A percentile compares a stretch with the other conserved stretches of the same genome.
These are phyloP conservation scores for Trichogramma pretiosum DNA, from an alignment of 1,140 invertebrate genomes.

Conservation along the genomic window DNA sequence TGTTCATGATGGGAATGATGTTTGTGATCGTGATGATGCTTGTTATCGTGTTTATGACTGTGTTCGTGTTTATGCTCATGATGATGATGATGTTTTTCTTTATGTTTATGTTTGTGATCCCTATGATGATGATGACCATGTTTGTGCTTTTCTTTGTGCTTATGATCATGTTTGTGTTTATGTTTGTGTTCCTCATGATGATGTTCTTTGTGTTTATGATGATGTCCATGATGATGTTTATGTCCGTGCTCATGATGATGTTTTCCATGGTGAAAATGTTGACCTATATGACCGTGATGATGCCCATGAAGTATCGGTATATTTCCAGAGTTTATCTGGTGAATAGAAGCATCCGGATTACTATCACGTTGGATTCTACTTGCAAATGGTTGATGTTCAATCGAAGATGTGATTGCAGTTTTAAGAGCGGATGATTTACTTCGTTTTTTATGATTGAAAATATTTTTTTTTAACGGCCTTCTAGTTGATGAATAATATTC, in stretches of 20 bases:
- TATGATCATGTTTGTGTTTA: constrained; percentile 1
- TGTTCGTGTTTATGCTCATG: background rate
- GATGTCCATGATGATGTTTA: constrained; percentile 1
- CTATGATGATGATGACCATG: background rate
- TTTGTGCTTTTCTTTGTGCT: constrained; percentile 1
- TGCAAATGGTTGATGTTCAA: too few relatives aligned
- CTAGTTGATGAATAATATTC: too few relatives aligned
- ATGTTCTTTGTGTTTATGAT: constrained; percentile 1
- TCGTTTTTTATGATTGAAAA: too few relatives aligned
- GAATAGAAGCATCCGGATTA: too few relatives aligned
- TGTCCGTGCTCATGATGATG: constrained; percentile 5
- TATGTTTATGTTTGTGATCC: constrained; percentile 4
- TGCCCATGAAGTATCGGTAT: too few relatives aligned
- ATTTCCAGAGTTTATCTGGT: too few relatives aligned
- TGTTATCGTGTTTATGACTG: constrained; percentile 1
- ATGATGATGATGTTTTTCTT: constrained; percentile 3
- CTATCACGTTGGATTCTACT: too few relatives aligned
- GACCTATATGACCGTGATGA: background rate
- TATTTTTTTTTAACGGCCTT: too few relatives aligned
- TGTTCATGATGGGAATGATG: constrained; percentile 10
- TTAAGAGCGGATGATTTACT: too few relatives aligned
- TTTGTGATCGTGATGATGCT: constrained; percentile 3
- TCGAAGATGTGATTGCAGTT: too few relatives aligned
- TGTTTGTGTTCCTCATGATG: constrained; percentile 9
- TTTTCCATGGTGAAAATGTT: constrained; percentile 1